Evolutionary conservation across 2,113 vertebrate species (phyloP).

Genomic region (Notothenia rossii): DNA sequence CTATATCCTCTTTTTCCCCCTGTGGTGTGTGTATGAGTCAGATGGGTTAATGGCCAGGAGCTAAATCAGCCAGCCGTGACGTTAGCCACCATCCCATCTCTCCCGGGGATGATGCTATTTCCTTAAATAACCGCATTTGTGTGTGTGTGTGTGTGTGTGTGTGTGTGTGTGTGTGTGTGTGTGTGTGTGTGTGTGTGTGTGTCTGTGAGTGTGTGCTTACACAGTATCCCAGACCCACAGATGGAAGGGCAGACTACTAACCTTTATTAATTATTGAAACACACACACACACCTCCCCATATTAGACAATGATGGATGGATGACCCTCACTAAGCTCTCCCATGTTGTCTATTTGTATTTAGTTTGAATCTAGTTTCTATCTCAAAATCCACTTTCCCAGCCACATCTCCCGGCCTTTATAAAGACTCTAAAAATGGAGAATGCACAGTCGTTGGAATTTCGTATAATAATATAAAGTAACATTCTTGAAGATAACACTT

Average conservation of each 20-base stretch:
- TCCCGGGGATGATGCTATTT: constrained; percentile 73
- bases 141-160: constrained; percentile 24
- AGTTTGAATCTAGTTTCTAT: neutral
- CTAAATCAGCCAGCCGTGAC: constrained; percentile 75
- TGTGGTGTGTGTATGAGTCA: constrained; percentile 10
- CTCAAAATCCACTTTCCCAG: neutral
- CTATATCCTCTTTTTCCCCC: neutral
- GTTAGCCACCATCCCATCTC: constrained; percentile 61
- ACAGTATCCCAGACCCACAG: constrained; percentile 37
- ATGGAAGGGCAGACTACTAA: constrained; percentile 67
- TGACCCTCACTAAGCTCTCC: constrained; percentile 7
- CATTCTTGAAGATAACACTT: no score
- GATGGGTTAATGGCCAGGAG: constrained; percentile 72
- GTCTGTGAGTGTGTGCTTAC: constrained; percentile 26
- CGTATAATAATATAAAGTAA: no score
- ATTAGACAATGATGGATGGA: constrained; percentile 46
- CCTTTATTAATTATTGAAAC: constrained; percentile 78
- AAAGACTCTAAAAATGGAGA: neutral
- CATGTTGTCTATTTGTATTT: constrained; percentile 1
- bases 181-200: constrained; percentile 26
- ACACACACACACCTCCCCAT: constrained; percentile 29
- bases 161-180: constrained; percentile 23
- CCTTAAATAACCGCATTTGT: constrained; percentile 74
- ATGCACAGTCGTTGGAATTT: neutral
- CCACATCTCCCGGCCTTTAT: neutral